Evolutionary conservation across 2,113 vertebrate species (phyloP).

Genomic region (Podocnemis expansa): DNA sequence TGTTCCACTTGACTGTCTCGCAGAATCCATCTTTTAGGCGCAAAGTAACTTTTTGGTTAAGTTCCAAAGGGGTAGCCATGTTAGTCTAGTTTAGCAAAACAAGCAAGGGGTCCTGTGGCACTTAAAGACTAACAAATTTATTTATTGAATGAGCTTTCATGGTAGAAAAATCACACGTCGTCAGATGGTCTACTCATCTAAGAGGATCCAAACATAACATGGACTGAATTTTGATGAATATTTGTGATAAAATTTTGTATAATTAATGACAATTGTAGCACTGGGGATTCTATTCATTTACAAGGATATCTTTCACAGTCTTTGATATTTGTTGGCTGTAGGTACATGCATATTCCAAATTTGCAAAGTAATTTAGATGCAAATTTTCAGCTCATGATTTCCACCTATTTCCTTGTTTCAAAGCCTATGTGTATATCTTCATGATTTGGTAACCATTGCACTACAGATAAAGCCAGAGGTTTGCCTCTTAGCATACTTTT

Average conservation of each 20-base stretch:
- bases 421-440: background rate
- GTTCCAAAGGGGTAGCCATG: no score
- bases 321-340: constrained; percentile 47
- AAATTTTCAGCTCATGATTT: constrained; percentile 32
- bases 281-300: constrained; percentile 37
- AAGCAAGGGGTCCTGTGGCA: no score
- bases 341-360: constrained; percentile 23
- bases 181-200: constrained; percentile 30
- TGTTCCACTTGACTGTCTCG: background rate
- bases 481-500: constrained; percentile 11
- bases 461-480: background rate
- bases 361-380: constrained; percentile 22
- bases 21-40: background rate
- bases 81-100: no score
- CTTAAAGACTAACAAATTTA: no score
- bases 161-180: no score
- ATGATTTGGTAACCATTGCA: background rate
- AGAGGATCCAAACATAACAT: constrained; percentile 52
- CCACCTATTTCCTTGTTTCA: constrained; percentile 36
- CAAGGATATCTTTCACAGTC: constrained; percentile 37
- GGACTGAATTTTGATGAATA: constrained; percentile 61
- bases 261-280: constrained; percentile 61
- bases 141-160: no score
- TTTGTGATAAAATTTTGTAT: constrained; percentile 42
- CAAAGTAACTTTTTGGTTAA: constrained; percentile 38